Evolutionary conservation across 30 jellyfish, hydroid and myxozoan genomes (phyloP), one percentile per base, ranked within the genome.

Genomic region (Turritopsis rubra): DNA sequence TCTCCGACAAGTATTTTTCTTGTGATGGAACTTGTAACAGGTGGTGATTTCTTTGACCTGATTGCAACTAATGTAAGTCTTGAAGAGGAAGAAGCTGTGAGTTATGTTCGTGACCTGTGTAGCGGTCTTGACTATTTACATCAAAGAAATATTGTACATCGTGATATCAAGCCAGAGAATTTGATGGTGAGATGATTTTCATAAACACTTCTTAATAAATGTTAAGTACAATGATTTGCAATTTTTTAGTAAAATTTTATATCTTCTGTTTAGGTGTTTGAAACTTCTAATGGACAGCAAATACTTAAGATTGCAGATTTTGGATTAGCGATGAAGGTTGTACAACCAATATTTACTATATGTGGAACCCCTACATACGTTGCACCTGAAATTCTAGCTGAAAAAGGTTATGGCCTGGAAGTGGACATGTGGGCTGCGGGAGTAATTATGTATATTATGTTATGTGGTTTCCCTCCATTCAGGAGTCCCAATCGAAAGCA

Each of bases 401-500:
- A 93, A 66, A 73, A 89, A 22, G 99, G 99, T 7, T 93, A 93
- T 71, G 99, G 99, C 84, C 86, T 93, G 25, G 93, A 88, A 76
- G 99, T 93, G 13, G 99, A 93, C 83, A 85, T 85, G 93, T 93
- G 99, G 99, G 99, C 99, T 28, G 99, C 99, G 65, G 99, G 99
- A 29, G 99, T 93, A 68, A 93, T 93, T 71, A 75, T 93, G 27
- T 93, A 93, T 71, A 93, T 93, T 75, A 93, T 93, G 99, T 91
- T 93, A 25, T 93, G 99, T 79, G 99, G 99, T 21, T 93, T 93
- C 83, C 99, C 99, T 52, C 99, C 99, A 16, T 93, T 93, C 74
- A 89, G 99, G 52, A 93, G 99, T 85, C 79, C 95, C 52, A 85
- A 88, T 71, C 91, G 96, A 31, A 82, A 88, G 81, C 99, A 93